Base-by-base conservation (phyloP, 2,888 invertebrate genomes). In the Nomada lathburiana region DNA sequence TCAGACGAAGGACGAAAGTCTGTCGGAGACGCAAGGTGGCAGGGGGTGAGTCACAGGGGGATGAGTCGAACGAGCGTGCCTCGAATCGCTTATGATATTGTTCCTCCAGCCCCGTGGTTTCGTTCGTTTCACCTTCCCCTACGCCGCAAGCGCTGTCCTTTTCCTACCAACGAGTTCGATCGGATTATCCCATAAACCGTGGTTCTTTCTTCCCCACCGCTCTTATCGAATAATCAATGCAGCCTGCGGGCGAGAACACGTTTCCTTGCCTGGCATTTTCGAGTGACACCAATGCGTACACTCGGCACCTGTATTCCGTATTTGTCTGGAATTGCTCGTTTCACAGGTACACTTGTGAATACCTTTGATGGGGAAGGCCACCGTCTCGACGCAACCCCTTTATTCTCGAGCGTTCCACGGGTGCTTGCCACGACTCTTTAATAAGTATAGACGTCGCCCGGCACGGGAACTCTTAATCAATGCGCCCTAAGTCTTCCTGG, bases 21-120 rank as follows among this genome's bases (percentile, higher is more conserved):
- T 71, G n/a, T n/a, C 74, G 72, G 70, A 47, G 77, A 26, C 13
- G 62, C 60, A 42, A 55, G 64, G 57, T 78, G 67, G 71, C 52
- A 64, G 42, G 53, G 74, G 83, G 68, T 73, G 82, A 84, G 83
- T 88, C 82, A 86, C 81, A 1, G 83, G 81, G 82, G 80, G 70
- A 76, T 67, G 79, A 72, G 83, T 78, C 76, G 70, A 84, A 76
- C 64, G 76, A 84, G 85, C 91, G 91, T 91, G 91, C 88, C 74
- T 84, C 86, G 91, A 89, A 91, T 91, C 86, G 89, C 89, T 91
- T 90, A 91, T 89, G 89, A 91, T 89, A 89, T 89, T 89, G 89
- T 89, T 86, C 84, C 83, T 82, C 74, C 78, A 36, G 57, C 76
- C 65, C 69, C 50, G 55, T 65, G 73, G 64, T 67, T 20, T 57